Conservation (phyloP, 2,113 vertebrate species). For the Notechis scutatus region DNA sequence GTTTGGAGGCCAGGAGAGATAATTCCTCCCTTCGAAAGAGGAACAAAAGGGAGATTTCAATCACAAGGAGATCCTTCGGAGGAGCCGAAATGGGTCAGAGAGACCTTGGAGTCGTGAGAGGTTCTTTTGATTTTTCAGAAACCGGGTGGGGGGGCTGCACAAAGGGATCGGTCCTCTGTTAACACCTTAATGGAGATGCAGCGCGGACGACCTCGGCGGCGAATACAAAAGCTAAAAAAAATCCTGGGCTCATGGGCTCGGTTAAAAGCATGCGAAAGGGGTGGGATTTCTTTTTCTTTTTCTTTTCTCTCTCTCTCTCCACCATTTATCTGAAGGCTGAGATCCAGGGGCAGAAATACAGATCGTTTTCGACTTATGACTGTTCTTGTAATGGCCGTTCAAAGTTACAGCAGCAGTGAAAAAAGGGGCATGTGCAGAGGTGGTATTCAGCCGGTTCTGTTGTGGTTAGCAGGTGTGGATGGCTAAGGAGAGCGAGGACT, state of each 20-base stretch:
- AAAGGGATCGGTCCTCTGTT: background rate
- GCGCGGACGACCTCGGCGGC: fast-evolving
- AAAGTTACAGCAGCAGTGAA: background rate
- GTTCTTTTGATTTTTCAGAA: background rate
- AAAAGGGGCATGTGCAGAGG: background rate
- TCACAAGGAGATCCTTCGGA: background rate
- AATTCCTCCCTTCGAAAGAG: conserved; percentile 11
- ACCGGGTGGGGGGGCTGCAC: background rate
- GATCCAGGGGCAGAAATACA: background rate
- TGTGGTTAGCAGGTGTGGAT: too few species aligned
- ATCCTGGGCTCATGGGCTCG: background rate
- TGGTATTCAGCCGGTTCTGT: too few species aligned
- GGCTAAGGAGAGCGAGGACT: too few species aligned
- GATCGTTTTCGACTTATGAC: background rate
- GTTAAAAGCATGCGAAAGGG: background rate
- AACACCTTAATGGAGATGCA: background rate
- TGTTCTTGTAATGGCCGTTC: background rate
- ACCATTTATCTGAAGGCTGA: background rate
- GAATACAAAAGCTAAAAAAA: background rate
- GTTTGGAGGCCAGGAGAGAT: conserved; percentile 1
- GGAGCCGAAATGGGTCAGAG: background rate
- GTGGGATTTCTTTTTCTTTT: background rate
- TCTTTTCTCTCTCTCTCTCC: too few species aligned
- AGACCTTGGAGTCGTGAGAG: background rate
- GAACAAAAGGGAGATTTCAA: background rate